phyloP scores from a whole-genome alignment of 1,140 invertebrate genomes.

The Varroa destructor region DNA sequence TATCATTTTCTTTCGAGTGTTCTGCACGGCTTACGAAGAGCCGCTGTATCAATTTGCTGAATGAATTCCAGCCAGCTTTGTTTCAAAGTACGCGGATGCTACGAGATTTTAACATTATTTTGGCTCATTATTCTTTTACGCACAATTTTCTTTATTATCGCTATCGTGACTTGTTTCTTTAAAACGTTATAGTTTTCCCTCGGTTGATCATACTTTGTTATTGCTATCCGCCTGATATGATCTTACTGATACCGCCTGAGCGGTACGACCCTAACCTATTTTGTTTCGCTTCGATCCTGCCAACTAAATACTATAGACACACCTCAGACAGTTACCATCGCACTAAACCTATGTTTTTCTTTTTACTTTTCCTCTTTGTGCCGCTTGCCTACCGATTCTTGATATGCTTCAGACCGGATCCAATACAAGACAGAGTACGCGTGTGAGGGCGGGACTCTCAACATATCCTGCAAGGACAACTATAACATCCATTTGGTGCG shows the following conservation, averaged over 20 bases:
- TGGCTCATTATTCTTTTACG: background rate
- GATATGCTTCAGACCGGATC: conserved; percentile 46
- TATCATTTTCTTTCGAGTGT: too few relatives aligned
- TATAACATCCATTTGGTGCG: conserved; percentile 77
- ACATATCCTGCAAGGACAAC: conserved; percentile 70
- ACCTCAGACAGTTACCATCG: background rate
- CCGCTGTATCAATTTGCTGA: too few relatives aligned
- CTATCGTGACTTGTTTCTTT: background rate
- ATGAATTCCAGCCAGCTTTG: too few relatives aligned
- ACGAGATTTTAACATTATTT: too few relatives aligned
- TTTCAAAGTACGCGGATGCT: too few relatives aligned
- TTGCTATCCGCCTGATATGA: too few relatives aligned
- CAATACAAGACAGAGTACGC: conserved; percentile 80
- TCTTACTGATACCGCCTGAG: background rate
- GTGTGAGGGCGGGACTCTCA: conserved; percentile 76
- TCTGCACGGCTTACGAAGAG: too few relatives aligned
- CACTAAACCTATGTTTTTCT: conserved; percentile 2
- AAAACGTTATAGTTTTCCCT: too few relatives aligned
- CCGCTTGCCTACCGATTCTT: conserved; percentile 27
- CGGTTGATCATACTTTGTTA: too few relatives aligned
- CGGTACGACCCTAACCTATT: background rate
- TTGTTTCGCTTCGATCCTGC: background rate
- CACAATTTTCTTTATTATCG: background rate
- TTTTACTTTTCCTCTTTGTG: background rate
- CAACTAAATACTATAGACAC: background rate